Evolutionary conservation across 2,888 invertebrate species (phyloP).

Genomic region (Xestia xanthographa): DNA sequence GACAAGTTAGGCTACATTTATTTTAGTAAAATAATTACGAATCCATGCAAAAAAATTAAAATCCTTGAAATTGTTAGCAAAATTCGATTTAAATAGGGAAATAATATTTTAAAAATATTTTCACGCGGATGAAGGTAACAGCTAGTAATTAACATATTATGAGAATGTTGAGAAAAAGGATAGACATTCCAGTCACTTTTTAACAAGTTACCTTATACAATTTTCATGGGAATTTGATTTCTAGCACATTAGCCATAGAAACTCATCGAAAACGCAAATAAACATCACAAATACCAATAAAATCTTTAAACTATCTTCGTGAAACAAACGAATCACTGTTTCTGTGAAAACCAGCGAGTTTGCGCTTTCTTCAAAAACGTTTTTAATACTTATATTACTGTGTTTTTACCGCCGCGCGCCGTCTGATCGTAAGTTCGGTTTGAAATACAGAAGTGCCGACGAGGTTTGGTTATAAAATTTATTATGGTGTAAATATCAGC

Average conservation of each 20-base stretch:
- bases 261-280: not conserved
- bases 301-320: conserved; percentile 5
- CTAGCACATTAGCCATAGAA: not conserved
- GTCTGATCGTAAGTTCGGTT: not conserved
- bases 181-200: not conserved
- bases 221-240: not conserved
- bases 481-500: conserved; percentile 69
- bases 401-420: conserved; percentile 6
- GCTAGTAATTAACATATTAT: too few relatives aligned
- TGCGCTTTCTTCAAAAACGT: conserved; percentile 13
- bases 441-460: conserved; percentile 47
- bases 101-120: too few relatives aligned
- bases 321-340: conserved; percentile 14
- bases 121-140: too few relatives aligned
- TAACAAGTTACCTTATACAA: not conserved
- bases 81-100: too few relatives aligned
- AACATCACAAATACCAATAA: not conserved
- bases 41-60: too few relatives aligned
- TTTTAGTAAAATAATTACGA: too few relatives aligned
- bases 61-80: too few relatives aligned
- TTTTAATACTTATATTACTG: conserved; percentile 26
- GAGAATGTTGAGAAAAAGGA: too few relatives aligned
- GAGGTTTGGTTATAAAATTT: conserved; percentile 54
- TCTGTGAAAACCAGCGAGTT: not conserved
- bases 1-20: too few relatives aligned